Conservation (phyloP, 2,113 vertebrate species). For the Microcebus murinus region DNA sequence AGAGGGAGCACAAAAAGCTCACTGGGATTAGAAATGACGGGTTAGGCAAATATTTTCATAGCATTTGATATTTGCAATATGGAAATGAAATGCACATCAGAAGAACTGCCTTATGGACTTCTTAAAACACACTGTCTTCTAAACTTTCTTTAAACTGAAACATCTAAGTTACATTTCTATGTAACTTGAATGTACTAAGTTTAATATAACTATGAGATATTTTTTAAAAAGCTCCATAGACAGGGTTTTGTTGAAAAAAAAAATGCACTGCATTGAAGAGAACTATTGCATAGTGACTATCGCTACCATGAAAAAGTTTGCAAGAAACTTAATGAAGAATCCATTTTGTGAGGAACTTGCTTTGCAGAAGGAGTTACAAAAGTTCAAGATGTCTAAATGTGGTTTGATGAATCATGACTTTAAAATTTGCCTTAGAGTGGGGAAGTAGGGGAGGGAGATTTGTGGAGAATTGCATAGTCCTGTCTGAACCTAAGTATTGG, state of each 20-base stretch:
- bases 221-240: slow-evolving; percentile 44
- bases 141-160: slow-evolving; percentile 56
- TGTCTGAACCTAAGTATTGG: background rate
- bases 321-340: background rate
- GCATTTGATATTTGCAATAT: slow-evolving; percentile 77
- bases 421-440: background rate
- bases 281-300: background rate
- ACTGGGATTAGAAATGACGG: slow-evolving; percentile 62
- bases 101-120: background rate
- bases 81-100: slow-evolving; percentile 67
- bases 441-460: background rate
- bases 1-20: slow-evolving; percentile 56
- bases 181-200: background rate
- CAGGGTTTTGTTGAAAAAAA: background rate
- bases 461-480: background rate
- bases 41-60: slow-evolving; percentile 57
- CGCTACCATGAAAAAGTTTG: background rate
- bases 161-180: slow-evolving; percentile 75
- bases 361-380: background rate
- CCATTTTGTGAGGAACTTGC: slow-evolving; percentile 52
- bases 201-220: slow-evolving; percentile 18
- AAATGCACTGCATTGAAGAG: background rate
- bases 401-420: slow-evolving; percentile 37
- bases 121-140: slow-evolving; percentile 21
- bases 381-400: slow-evolving; percentile 22